phyloP scores from a whole-genome alignment of 2,797 vertebrate species.

The Silurus lanzhouensis region DNA sequence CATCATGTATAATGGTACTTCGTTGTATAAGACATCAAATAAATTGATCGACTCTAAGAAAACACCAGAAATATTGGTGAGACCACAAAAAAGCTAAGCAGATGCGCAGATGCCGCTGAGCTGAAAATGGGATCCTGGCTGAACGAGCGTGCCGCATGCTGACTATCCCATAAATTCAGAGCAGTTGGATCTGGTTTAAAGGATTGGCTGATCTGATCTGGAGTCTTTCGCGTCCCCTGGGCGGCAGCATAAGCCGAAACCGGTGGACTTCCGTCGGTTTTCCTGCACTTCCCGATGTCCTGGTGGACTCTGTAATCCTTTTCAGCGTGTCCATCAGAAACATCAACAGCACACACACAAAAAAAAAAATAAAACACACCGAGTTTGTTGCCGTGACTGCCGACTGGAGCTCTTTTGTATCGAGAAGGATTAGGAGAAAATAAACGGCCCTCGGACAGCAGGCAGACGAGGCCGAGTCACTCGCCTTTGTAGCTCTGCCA shows the following conservation, averaged over 20 bases:
- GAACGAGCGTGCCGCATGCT: constrained; percentile 16
- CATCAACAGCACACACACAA: not conserved
- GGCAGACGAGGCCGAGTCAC: constrained; percentile 42
- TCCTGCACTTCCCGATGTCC: constrained; percentile 45
- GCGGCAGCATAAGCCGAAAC: constrained; percentile 46
- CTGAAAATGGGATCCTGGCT: constrained; percentile 41
- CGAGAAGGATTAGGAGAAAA: constrained; percentile 58
- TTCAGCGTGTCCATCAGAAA: constrained; percentile 51
- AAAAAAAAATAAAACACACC: not conserved
- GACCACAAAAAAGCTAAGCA: not conserved
- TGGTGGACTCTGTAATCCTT: constrained; percentile 50
- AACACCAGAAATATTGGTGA: not conserved
- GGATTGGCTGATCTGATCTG: constrained; percentile 46
- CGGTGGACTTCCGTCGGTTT: constrained; percentile 50
- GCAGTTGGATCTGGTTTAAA: constrained; percentile 54
- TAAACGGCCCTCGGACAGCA: constrained; percentile 51
- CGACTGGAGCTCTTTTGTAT: constrained; percentile 53
- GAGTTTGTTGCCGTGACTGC: constrained; percentile 54
- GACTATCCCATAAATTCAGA: constrained; percentile 41
- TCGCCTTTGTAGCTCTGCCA: constrained; percentile 50
- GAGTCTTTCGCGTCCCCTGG: constrained; percentile 47
- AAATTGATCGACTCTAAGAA: not conserved
- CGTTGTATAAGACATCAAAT: not conserved
- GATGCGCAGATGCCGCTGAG: constrained; percentile 31
- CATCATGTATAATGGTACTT: too few relatives aligned